A percentile compares a stretch with the other conserved stretches of the same genome.
Conservation (phyloP, 2,797 vertebrate genomes). For the Rhabdomys pumilio region DNA sequence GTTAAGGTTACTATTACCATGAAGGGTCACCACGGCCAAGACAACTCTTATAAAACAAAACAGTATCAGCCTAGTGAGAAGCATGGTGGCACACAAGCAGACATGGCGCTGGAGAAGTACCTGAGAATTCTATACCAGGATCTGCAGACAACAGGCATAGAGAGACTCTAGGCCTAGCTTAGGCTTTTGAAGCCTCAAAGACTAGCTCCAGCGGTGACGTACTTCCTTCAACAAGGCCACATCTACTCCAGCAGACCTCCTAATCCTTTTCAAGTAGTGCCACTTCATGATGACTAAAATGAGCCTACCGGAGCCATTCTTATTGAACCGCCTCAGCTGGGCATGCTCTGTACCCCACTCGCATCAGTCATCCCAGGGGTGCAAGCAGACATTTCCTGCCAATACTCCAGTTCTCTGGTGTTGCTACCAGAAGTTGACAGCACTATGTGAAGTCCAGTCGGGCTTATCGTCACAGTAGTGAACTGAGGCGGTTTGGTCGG, state of each 20-base stretch:
- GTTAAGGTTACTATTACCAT: not conserved
- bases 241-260: not conserved
- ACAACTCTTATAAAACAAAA: not conserved
- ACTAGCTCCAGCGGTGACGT: no score
- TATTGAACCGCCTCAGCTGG: constrained; percentile 15
- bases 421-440: constrained; percentile 84
- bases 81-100: not conserved
- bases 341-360: constrained; percentile 81
- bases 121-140: not conserved
- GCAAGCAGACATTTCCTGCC: constrained; percentile 76
- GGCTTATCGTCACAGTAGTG: constrained; percentile 83
- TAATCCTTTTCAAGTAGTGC: not conserved
- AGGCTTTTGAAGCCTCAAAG: not conserved
- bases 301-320: not conserved
- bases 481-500: constrained; percentile 92
- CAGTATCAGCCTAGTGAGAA: not conserved
- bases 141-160: not conserved
- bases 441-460: constrained; percentile 80
- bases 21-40: not conserved
- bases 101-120: not conserved
- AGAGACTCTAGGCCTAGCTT: not conserved
- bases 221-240: not conserved
- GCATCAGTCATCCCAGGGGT: constrained; percentile 93
- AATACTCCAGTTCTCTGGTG: constrained; percentile 92
- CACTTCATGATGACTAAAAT: not conserved